Conservation (phyloP, 2,888 invertebrate species). For the Eugnorisma glareosa region DNA sequence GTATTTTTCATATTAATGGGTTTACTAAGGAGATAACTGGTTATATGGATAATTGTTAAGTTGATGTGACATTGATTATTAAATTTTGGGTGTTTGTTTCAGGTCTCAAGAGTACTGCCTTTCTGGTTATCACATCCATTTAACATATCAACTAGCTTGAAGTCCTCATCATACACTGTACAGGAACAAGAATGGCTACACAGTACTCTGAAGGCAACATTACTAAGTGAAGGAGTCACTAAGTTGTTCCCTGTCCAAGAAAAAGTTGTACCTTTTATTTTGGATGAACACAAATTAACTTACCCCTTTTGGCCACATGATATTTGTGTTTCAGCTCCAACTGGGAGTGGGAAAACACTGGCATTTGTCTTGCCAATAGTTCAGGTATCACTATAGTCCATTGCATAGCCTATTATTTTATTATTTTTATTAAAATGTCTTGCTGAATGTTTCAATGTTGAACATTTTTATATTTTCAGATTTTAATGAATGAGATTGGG, state of each 20-base stretch:
- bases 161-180: constrained; percentile 88
- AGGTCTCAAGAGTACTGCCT: constrained; percentile 95
- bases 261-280: constrained; percentile 94
- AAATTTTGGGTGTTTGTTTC: constrained; percentile 70
- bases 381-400: constrained; percentile 88
- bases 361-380: constrained; percentile 98
- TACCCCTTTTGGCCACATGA: constrained; percentile 94
- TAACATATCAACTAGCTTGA: constrained; percentile 93
- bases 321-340: constrained; percentile 98
- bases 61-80: background rate
- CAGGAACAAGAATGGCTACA: constrained; percentile 92
- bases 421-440: background rate
- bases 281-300: constrained; percentile 91
- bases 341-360: constrained; percentile 99
- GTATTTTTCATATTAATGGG: constrained; percentile 70
- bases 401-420: background rate
- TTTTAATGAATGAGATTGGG: constrained; percentile 91
- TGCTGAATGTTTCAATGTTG: background rate
- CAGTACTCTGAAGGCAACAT: constrained; percentile 90
- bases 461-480: constrained; percentile 79
- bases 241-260: constrained; percentile 97
- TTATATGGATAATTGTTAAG: no score
- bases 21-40: background rate
- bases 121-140: constrained; percentile 96
- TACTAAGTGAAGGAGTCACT: constrained; percentile 93